Evolutionary conservation across 2,113 vertebrate genomes (phyloP), one percentile per base, ranked within the genome.

Genomic region (Dolichallabes microphthalmus): DNA sequence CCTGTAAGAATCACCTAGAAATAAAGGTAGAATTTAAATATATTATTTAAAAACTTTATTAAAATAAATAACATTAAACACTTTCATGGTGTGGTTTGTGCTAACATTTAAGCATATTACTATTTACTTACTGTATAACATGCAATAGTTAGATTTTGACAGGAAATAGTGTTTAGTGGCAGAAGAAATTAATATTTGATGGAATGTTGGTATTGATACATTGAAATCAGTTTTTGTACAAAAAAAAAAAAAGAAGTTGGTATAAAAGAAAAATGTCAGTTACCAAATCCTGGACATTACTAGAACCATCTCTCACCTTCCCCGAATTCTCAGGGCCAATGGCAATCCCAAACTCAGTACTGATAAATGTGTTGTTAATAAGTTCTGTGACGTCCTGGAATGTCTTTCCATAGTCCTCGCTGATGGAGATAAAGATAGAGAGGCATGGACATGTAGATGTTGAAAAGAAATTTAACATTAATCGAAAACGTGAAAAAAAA

Each of bases 331-430:
- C 96, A 0, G 97, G 96, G 71, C 96, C 95, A 30, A 97, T 96
- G 7, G 95, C 96, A 79, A 98, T 97, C 82, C 97, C 97, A 86
- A 97, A 97, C 88, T 97, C 96, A 0, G 96, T 96, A 74, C 94
- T 94, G 92, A 98, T 98, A 90, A 97, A 98, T 71, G 97, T 97
- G 90, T 96, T 95, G 89, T 97, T 97, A 92, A 98, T 97, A 74
- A 97, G 94, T 12, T 76, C 45, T 25, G 96, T 97, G 86, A 98
- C 95, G 81, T 98, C 97, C 82, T 92, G 78, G 85, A 98, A 98
- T 0, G 94, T 94, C 91, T 98, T 98, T 63, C 97, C 97, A 4
- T 98, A 98, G 89, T 98, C 93, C 90, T 98, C 95, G 30, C 97
- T 98, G 89, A 83, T 39, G 85, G 53, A 84, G 35, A 66, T 77